Evolutionary conservation across 2,797 vertebrate species (phyloP).

Genomic region (Leucoraja ocellata): DNA sequence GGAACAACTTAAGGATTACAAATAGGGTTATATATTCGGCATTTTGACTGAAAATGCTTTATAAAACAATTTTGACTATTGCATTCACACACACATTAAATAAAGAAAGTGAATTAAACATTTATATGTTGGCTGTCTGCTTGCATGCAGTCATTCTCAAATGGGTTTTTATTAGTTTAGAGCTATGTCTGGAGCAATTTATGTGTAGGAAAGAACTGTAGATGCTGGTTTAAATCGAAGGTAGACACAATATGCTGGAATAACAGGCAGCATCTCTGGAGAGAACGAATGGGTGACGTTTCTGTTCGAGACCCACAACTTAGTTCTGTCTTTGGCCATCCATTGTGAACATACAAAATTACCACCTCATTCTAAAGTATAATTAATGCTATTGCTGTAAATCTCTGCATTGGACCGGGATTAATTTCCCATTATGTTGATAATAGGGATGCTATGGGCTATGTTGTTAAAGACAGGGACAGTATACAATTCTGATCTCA

Average conservation of each 20-base stretch:
- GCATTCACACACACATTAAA: neutral
- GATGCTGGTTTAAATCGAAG: too few relatives aligned
- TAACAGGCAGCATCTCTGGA: too few relatives aligned
- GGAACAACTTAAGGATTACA: neutral
- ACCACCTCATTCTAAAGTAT: neutral
- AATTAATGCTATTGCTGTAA: neutral
- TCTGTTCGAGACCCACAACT: neutral
- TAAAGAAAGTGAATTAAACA: neutral
- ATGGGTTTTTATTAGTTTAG: neutral
- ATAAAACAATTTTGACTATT: neutral
- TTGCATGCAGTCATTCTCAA: neutral
- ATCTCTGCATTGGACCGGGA: neutral
- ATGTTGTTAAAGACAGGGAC: neutral
- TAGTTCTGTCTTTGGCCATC: neutral
- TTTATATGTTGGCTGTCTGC: neutral
- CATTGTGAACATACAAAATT: neutral
- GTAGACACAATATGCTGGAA: too few relatives aligned
- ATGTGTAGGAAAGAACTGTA: too few relatives aligned
- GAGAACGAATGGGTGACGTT: too few relatives aligned
- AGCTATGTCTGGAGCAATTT: neutral
- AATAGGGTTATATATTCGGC: neutral
- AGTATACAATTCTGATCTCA: neutral
- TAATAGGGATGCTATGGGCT: neutral
- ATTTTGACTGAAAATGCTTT: neutral
- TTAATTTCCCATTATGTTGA: neutral